Evolutionary conservation across 2,888 invertebrate species (phyloP).

Genomic region (Drosophila subsilvestris): DNA sequence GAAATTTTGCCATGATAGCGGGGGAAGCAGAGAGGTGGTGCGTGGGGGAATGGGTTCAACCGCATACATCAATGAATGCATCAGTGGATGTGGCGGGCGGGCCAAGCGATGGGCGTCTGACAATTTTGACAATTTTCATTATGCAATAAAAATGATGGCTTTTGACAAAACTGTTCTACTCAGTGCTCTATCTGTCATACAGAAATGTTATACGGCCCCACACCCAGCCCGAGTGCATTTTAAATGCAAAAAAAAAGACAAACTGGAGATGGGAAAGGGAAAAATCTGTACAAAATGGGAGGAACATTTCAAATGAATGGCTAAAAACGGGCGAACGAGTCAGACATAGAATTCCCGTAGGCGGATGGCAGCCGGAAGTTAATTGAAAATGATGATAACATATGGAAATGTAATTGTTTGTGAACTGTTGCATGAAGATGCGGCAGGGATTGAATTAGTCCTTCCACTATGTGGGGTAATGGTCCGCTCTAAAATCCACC

Average conservation of each 20-base stretch:
- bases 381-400: conserved; percentile 62
- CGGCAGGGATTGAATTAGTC: conserved; percentile 20
- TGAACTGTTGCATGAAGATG: conserved; percentile 26
- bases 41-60: not conserved
- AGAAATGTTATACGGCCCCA: conserved; percentile 48
- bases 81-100: not conserved
- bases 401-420: conserved; percentile 59
- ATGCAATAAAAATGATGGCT: conserved; percentile 70
- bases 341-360: not conserved
- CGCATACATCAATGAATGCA: conserved; percentile 44
- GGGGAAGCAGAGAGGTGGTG: not conserved
- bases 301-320: conserved; percentile 20
- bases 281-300: conserved; percentile 23
- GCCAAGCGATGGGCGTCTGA: conserved; percentile 38
- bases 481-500: conserved; percentile 14
- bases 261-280: not conserved
- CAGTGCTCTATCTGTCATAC: conserved; percentile 34
- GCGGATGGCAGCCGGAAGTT: conserved; percentile 43
- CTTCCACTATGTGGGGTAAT: not conserved
- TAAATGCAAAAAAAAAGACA: conserved; percentile 10
- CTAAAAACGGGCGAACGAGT: conserved; percentile 18
- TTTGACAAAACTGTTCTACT: conserved; percentile 37
- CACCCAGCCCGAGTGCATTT: conserved; percentile 27
- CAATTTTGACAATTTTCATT: conserved; percentile 74
- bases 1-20: conserved; percentile 73